Evolutionary conservation across 2,888 invertebrate species (phyloP), one percentile per base, ranked within the genome.

Genomic region (Cyaniris semiargus): DNA sequence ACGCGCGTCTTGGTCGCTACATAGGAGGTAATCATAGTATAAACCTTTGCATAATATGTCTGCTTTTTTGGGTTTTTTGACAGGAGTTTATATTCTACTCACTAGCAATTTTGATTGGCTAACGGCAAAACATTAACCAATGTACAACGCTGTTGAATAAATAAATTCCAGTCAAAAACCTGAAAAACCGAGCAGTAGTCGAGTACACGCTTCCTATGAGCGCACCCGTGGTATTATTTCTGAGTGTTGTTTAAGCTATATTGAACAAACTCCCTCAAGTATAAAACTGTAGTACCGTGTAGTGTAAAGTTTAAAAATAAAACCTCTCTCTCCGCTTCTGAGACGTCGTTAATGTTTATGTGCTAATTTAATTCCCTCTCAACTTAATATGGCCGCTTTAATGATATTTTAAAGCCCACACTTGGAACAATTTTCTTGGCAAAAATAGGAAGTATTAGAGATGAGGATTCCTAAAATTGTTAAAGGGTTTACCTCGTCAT

Each of bases 301-400:
- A 72, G 76, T 72, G 38, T 58, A 23, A 38, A 77, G 76, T 44
- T 76, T 27, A 58, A 77, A 77, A 58, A 77, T 77, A 71, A 77
- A 72, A 72, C 71, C 48, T 72, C 66, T 27, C 23, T 23, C 60
- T 23, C 58, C 56, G 44, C 53, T 53, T 74, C 74, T 74, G 53
- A 74, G 74, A 53, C 27, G 53, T 53, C 74, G 27, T 74, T 74
- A 53, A 53, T 18, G 23, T 74, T 74, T 15, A 74, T 53, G 74
- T 53, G 53, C 18, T 74, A 48, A 48, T 74, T 74, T 27, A 72
- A 72, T 72, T 72, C 13, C 21, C 48, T 23, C 13, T 48, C n/a
- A 23, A 13, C 48, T 48, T 72, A 23, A 74, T 48, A 74, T 18
- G 74, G 53, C 48, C 18, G 74, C 48, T 48, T 23, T 72, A 44